Conservation (phyloP, 1,140 invertebrate genomes). For the Akabosia matsudoensis region DNA sequence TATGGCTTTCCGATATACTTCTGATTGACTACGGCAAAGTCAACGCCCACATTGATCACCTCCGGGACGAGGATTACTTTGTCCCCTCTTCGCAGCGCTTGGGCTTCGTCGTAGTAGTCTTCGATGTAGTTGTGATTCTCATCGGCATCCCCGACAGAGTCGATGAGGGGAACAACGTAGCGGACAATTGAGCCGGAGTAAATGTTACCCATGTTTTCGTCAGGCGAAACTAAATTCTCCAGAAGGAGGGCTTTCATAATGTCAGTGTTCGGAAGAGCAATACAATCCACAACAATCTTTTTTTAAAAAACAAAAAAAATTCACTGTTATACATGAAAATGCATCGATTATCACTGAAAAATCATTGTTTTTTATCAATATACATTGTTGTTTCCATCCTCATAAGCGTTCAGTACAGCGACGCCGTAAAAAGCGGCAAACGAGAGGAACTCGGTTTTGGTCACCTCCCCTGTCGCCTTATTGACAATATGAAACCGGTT, state of each 20-base stretch:
- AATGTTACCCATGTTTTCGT: not conserved
- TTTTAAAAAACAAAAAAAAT: not conserved
- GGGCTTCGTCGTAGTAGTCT: not conserved
- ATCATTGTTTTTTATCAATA: not conserved
- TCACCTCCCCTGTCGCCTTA: constrained; percentile 53
- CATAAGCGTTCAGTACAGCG: constrained; percentile 59
- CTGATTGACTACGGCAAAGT: not conserved
- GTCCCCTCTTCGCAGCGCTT: constrained; percentile 5
- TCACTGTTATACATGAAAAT: not conserved
- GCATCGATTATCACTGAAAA: not conserved
- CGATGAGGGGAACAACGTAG: not conserved
- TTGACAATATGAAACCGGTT: constrained; percentile 52
- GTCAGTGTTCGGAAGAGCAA: not conserved
- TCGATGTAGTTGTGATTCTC: constrained; percentile 4
- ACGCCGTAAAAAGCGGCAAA: constrained; percentile 56
- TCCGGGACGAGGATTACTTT: not conserved
- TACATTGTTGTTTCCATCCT: constrained; percentile 49
- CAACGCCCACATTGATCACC: not conserved
- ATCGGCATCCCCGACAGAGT: not conserved
- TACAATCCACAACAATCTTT: constrained; percentile 9
- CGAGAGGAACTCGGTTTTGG: constrained; percentile 50
- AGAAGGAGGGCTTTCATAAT: not conserved
- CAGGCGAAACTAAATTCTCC: not conserved
- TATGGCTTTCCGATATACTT: not conserved
- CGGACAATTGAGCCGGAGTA: constrained; percentile 3